Conservation (phyloP, 2,113 vertebrate species). For the Alouatta palliata region DNA sequence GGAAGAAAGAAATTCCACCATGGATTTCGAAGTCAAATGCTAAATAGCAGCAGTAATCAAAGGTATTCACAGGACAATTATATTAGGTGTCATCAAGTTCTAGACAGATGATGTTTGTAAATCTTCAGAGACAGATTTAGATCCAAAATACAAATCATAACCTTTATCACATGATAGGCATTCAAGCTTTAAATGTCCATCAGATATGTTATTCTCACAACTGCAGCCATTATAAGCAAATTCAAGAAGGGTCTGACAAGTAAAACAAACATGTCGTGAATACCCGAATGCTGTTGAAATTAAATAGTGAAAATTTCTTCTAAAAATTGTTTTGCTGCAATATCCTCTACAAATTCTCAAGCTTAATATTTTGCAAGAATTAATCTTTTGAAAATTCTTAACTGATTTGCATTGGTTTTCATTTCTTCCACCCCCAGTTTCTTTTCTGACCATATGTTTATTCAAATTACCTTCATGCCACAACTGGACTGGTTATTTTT, state of each 20-base stretch:
- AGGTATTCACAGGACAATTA: not conserved
- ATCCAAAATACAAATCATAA: conserved; percentile 18
- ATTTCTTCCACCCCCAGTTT: not conserved
- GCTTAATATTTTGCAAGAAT: not conserved
- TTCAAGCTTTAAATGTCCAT: not conserved
- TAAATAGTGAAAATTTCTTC: not conserved
- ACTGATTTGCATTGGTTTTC: not conserved
- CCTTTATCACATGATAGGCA: conserved; percentile 26
- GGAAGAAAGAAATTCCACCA: conserved; percentile 42
- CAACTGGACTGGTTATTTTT: not conserved
- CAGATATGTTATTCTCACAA: conserved; percentile 22
- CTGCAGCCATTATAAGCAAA: not conserved
- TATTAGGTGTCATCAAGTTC: not conserved
- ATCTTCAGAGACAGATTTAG: conserved; percentile 57
- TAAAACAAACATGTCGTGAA: not conserved
- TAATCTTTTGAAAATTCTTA: conserved; percentile 17
- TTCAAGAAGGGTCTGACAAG: not conserved
- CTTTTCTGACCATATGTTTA: not conserved
- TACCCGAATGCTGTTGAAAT: not conserved
- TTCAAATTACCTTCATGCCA: not conserved
- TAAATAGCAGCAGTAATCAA: not conserved
- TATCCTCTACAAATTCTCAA: not conserved
- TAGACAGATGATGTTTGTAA: conserved; percentile 40
- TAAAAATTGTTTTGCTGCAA: not conserved
- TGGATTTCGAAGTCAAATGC: conserved; percentile 19